Base-by-base conservation (phyloP, 2,888 invertebrate species). In the Lissocephala sabroskyi region DNA sequence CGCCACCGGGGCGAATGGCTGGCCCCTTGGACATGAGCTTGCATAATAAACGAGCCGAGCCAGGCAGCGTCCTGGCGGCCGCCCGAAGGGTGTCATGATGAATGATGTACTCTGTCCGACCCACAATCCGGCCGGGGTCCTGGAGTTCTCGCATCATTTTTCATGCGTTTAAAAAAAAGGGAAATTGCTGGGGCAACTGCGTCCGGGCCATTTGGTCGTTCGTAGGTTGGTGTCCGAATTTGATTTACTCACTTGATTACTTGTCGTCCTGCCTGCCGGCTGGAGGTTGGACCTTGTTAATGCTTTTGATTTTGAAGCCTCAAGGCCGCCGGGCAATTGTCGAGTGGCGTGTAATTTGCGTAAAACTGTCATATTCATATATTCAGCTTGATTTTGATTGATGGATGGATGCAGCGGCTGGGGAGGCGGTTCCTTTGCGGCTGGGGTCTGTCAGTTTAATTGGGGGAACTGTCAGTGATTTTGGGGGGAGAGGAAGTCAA, bases 181-280 rank as follows among this genome's bases (percentile, higher is more conserved):
- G 41, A 35, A 48, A 33, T 46, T 42, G 44, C 49, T 52, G 18
- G 16, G 54, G 56, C 53, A 56, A 59, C 47, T 55, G 50, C 36
- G 17, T 36, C 17, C 18, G 17, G 30, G n/a, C n/a, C 40, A 37
- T n/a, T n/a, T n/a, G n/a, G n/a, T n/a, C n/a, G n/a, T n/a, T n/a
- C n/a, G n/a, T n/a, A n/a, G n/a, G n/a, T n/a, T n/a, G n/a, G n/a
- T n/a, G n/a, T n/a, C n/a, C n/a, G 76, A 78, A 79, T 79, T 78
- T 79, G 79, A 80, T 80, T 80, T 79, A 79, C 80, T 79, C 80
- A 78, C 79, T 79, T 79, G 79, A 78, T 79, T 79, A 74, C 4
- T 23, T 23, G 23, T 23, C 7, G 23, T 23, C 23, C 7, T 23
- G 23, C 23, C 23, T 3, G 4, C 3, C 23, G 23, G 11, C 26